phyloP scores from a whole-genome alignment of 1,140 invertebrate genomes.

The Geopemphigus sp. region DNA sequence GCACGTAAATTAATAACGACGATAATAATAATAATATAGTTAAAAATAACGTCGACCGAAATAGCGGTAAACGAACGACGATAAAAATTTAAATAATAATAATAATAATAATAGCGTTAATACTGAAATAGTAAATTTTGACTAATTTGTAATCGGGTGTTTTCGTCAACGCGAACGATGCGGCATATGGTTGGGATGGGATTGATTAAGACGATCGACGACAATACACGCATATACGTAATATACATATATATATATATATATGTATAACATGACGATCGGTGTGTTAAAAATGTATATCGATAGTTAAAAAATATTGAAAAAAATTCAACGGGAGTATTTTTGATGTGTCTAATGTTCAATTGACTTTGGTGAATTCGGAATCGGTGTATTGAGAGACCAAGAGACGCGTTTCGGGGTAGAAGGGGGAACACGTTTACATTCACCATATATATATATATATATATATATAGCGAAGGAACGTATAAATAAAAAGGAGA shows the following conservation, averaged over 20 bases:
- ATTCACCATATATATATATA: no score
- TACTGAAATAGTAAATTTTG: slow-evolving; percentile 2
- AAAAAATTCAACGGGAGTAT: slow-evolving; percentile 26
- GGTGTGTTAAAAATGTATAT: slow-evolving; percentile 12
- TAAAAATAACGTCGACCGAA: background rate
- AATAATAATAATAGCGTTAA: background rate
- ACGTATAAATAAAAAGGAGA: slow-evolving; percentile 5
- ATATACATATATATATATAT: no score
- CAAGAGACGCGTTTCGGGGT: background rate
- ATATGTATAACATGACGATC: no score
- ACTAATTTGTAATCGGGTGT: background rate
- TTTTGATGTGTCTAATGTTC: background rate
- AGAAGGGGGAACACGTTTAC: no score
- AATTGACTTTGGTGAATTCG: slow-evolving; percentile 39
- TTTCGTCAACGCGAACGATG: background rate
- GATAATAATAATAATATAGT: background rate
- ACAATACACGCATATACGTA: no score
- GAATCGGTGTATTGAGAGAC: background rate
- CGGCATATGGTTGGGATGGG: no score
- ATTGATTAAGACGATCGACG: background rate
- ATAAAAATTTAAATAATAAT: background rate
- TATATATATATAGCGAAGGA: background rate
- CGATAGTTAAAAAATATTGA: slow-evolving; percentile 7
- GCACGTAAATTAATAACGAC: slow-evolving; percentile 2
- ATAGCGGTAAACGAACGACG: no score